phyloP scores from a whole-genome alignment of 2,113 vertebrate species.

The Chloropsis hardwickii region DNA sequence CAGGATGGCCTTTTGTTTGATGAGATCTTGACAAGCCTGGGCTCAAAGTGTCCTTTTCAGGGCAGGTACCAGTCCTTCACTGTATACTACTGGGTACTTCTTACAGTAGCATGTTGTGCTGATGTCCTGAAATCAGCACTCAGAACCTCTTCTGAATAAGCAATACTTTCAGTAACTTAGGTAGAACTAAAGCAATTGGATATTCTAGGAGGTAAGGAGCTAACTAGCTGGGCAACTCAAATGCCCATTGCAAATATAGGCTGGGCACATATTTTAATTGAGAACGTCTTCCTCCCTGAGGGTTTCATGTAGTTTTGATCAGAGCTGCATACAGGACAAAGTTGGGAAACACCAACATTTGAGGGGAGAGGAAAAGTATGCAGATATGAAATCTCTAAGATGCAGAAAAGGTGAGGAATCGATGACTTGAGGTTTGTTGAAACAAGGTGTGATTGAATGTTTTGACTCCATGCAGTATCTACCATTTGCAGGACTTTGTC shows the following conservation, averaged over 20 bases:
- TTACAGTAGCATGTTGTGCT: not conserved
- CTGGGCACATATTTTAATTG: slow-evolving; percentile 22
- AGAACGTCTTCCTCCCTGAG: not conserved
- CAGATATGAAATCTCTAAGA: slow-evolving; percentile 1
- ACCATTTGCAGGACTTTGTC: not conserved
- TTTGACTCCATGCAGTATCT: not conserved
- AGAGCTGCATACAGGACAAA: not conserved
- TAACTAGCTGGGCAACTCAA: not conserved
- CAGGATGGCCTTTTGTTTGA: not conserved
- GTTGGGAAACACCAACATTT: not conserved
- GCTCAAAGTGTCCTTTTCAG: not conserved
- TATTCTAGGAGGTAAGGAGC: not conserved
- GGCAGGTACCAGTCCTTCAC: not conserved
- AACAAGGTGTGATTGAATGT: not conserved
- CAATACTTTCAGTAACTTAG: not conserved
- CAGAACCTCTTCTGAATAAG: not conserved
- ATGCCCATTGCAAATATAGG: not conserved
- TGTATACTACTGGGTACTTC: not conserved
- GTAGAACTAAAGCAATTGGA: not conserved
- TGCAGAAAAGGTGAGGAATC: slow-evolving; percentile 23
- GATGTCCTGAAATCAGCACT: not conserved
- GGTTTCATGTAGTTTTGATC: not conserved
- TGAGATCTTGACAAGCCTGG: not conserved
- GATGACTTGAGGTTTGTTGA: slow-evolving; percentile 6
- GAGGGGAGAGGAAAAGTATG: not conserved